Evolutionary conservation across 2,888 invertebrate genomes (phyloP), one percentile per base, ranked within the genome.

Genomic region (Andrena flavipes): DNA sequence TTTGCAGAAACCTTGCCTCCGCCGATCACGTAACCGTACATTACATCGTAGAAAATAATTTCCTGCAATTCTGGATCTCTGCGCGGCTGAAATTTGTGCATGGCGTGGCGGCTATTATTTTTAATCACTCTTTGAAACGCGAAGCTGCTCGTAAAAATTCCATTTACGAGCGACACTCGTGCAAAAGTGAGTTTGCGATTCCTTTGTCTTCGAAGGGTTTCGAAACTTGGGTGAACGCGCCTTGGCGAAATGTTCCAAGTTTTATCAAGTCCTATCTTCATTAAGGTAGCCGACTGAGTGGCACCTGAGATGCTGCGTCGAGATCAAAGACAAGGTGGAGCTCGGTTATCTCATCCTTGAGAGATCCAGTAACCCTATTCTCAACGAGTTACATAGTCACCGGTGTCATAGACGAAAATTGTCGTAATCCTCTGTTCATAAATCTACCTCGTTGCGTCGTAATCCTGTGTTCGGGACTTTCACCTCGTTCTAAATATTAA

Each of bases 391-490:
- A 54, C 20, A 54, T 10, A n/a, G 54, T 8, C 54, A 23, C 2
- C n/a, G 20, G 54, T 54, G 20, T 35, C n/a, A 35, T 67, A 23
- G 13, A 62, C 5, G 65, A 60, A 75, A 29, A 60, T 33, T 59
- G 35, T 23, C 56, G 16, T 60, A 59, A 74, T 84, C 33, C 54
- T 8, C 59, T 8, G 16, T 16, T 65, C 35, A 33, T 74, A 49
- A 60, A 71, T 76, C 67, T 29, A 8, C 48, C n/a, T n/a, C 30
- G 65, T 8, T 20, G 33, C 35, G 10, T 16, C 33, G 68, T 42
- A 42, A 71, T 51, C 8, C 56, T 23, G 35, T 42, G 54, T n/a
- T 64, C 30, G 26, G 8, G 48, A 80, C 85, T 85, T 85, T 85
- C 82, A 62, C 82, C 68, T 23, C 42, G 64, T 56, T 30, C 33